Conservation (phyloP, 2,113 vertebrate species). For the Hydrolagus affinis region DNA sequence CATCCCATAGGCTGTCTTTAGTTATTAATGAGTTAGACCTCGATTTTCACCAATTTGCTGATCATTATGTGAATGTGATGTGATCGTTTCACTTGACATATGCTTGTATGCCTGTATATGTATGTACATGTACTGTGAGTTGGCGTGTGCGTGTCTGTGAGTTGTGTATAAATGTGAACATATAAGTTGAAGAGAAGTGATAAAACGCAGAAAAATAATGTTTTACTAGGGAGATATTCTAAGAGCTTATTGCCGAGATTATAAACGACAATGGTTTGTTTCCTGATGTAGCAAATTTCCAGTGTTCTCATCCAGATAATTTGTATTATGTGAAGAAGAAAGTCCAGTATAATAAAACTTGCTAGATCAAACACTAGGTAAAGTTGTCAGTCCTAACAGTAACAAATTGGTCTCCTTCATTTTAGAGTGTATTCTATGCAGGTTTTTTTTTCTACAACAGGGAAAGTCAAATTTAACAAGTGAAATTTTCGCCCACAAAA, state of each 20-base stretch:
- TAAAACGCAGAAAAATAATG: neutral
- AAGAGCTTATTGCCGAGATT: no score
- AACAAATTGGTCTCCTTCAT: no score
- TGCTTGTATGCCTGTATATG: neutral
- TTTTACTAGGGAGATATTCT: neutral
- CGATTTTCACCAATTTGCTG: no score
- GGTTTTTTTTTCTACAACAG: no score
- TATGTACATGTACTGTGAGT: neutral
- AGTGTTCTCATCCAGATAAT: neutral
- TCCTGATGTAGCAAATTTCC: neutral
- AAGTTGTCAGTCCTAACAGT: no score
- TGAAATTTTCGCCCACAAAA: no score
- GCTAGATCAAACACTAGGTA: no score
- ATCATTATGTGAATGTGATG: no score
- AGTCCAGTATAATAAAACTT: no score
- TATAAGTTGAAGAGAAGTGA: neutral
- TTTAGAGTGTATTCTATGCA: no score
- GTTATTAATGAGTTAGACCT: neutral
- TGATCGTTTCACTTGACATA: neutral
- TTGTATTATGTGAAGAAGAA: neutral
- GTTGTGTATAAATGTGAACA: neutral
- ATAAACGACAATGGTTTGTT: neutral
- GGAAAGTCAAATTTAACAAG: no score
- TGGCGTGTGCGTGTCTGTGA: neutral
- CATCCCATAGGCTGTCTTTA: neutral